Conservation (phyloP, 2,888 invertebrate genomes). For the Microctonus brassicae region DNA sequence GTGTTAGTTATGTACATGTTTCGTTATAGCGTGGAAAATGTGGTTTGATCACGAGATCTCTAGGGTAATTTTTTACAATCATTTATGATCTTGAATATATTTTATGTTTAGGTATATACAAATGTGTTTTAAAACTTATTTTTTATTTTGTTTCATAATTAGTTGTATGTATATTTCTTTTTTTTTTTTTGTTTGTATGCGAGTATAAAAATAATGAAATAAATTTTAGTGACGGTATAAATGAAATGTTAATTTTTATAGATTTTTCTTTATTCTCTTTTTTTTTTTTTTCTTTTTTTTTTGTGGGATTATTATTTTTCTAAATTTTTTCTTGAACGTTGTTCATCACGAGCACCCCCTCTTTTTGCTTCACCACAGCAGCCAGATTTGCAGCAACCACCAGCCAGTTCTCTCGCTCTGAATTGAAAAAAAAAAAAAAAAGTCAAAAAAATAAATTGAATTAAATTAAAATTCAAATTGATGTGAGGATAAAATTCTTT, state of each 20-base stretch:
- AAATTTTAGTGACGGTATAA: no score
- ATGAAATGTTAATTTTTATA: no score
- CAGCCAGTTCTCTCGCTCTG: slow-evolving; percentile 54
- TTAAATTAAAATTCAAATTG: no score
- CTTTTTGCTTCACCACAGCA: slow-evolving; percentile 52
- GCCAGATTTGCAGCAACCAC: slow-evolving; percentile 57
- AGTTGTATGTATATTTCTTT: no score
- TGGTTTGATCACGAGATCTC: background rate
- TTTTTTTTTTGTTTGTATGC: no score
- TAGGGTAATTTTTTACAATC: background rate
- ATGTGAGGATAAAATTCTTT: no score
- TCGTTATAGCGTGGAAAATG: background rate
- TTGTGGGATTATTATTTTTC: no score
- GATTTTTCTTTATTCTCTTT: no score
- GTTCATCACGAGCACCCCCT: background rate
- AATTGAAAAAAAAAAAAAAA: background rate
- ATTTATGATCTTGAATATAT: background rate
- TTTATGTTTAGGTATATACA: no score
- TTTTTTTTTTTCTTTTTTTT: background rate
- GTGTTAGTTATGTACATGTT: background rate
- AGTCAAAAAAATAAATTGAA: background rate
- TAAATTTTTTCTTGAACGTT: background rate
- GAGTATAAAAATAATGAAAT: no score
- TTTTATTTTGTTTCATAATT: no score
- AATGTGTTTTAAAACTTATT: no score